Evolutionary conservation across 2,113 vertebrate genomes (phyloP).

Genomic region (Tautogolabrus adspersus): DNA sequence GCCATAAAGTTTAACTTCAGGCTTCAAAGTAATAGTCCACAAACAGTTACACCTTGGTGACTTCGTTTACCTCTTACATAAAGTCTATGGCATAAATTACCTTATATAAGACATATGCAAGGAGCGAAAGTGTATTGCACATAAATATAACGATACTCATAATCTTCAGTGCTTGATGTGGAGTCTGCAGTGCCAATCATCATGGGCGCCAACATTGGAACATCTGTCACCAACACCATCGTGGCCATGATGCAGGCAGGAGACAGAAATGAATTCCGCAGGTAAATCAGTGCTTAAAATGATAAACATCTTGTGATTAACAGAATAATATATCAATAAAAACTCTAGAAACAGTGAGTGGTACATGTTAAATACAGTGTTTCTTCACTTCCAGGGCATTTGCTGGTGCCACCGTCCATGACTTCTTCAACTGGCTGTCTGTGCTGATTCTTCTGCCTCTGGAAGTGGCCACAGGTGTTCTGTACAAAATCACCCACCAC

Average conservation of each 20-base stretch:
- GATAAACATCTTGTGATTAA: background rate
- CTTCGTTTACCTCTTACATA: too few relatives aligned
- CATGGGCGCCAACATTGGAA: slow-evolving; percentile 98
- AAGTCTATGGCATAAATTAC: too few relatives aligned
- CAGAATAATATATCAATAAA: background rate
- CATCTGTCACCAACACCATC: slow-evolving; percentile 96
- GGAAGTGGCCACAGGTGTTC: slow-evolving; percentile 88
- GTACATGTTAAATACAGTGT: background rate
- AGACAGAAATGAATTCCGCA: slow-evolving; percentile 94
- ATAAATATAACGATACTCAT: background rate
- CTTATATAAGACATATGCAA: too few relatives aligned
- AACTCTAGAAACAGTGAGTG: background rate
- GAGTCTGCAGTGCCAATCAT: slow-evolving; percentile 91
- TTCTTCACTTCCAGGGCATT: slow-evolving; percentile 86
- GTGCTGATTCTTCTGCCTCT: slow-evolving; percentile 91
- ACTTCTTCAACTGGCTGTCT: slow-evolving; percentile 98
- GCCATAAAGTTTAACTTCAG: too few relatives aligned
- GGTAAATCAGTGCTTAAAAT: slow-evolving; percentile 77
- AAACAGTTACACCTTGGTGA: too few relatives aligned
- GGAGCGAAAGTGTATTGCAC: too few relatives aligned
- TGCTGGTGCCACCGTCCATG: slow-evolving; percentile 94
- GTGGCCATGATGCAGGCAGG: slow-evolving; percentile 96
- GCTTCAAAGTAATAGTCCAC: too few relatives aligned
- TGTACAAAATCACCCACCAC: slow-evolving; percentile 87
- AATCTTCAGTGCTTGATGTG: slow-evolving; percentile 87